Evolutionary conservation across 2,797 vertebrate species (phyloP).

Genomic region (Cottoperca gobio): DNA sequence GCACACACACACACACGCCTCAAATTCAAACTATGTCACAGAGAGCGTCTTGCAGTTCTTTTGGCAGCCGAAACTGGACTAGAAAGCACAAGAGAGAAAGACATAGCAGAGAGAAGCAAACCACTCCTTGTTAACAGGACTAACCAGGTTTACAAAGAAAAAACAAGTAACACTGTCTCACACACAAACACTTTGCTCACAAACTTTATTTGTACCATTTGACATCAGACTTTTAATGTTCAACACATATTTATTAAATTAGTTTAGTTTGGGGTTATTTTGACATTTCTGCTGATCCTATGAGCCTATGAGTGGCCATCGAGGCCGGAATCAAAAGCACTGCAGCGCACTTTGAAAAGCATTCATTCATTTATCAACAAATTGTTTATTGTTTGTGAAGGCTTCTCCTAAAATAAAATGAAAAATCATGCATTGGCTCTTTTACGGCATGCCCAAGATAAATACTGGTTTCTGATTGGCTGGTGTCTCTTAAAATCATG

Average conservation of each 20-base stretch:
- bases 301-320: not conserved
- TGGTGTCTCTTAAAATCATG: no score
- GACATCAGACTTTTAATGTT: not conserved
- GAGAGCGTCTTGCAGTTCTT: conserved; percentile 12
- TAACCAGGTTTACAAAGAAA: conserved; percentile 67
- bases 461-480: not conserved
- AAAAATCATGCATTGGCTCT: no score
- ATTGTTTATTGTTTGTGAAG: no score
- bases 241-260: not conserved
- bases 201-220: not conserved
- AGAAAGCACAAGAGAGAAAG: conserved; percentile 25
- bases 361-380: no score
- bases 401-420: no score
- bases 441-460: not conserved
- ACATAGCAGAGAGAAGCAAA: conserved; percentile 20
- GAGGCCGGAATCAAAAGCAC: not conserved
- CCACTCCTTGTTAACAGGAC: conserved; percentile 75
- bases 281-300: not conserved
- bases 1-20: conserved; percentile 29
- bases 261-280: not conserved
- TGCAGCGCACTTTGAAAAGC: not conserved
- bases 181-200: conserved; percentile 2
- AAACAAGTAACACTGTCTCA: conserved; percentile 1
- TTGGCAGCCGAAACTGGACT: conserved; percentile 71
- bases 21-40: conserved; percentile 22